Evolutionary conservation across 2,113 vertebrate species (phyloP).

Genomic region (Lepisosteus osseus): DNA sequence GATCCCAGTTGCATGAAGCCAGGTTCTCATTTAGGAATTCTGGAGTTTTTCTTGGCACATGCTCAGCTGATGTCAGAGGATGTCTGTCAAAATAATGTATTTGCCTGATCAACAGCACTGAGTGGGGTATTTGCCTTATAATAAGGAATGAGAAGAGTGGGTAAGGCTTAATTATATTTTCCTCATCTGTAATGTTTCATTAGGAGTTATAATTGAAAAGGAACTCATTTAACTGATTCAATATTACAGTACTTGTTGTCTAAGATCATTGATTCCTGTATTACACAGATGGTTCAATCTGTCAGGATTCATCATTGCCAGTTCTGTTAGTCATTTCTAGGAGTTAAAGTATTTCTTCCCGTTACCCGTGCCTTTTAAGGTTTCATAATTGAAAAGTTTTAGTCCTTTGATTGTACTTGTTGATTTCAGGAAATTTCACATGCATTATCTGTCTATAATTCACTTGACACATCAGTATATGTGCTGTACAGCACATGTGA

Average conservation of each 20-base stretch:
- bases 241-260: constrained; percentile 30
- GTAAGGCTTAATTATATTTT: constrained; percentile 33
- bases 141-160: constrained; percentile 34
- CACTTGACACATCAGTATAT: not conserved
- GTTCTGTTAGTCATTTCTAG: constrained; percentile 3
- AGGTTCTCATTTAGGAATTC: not conserved
- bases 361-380: too few relatives aligned
- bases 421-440: not conserved
- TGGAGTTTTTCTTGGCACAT: constrained; percentile 14
- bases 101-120: constrained; percentile 41
- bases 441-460: not conserved
- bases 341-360: not conserved
- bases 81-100: constrained; percentile 46
- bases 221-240: constrained; percentile 22
- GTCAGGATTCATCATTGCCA: constrained; percentile 20
- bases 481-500: not conserved
- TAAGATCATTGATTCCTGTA: constrained; percentile 26
- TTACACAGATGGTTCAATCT: constrained; percentile 23
- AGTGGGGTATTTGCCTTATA: constrained; percentile 23
- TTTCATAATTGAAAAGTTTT: not conserved
- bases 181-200: constrained; percentile 45
- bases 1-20: not conserved
- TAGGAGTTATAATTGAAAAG: constrained; percentile 44
- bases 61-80: constrained; percentile 25
- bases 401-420: not conserved